Percentiles rank a stretch among this genome's conserved stretches.
These are phyloP conservation scores for Cirrhinus mrigala DNA, from an alignment of 2,797 vertebrate species.

Conservation along the genomic window DNA sequence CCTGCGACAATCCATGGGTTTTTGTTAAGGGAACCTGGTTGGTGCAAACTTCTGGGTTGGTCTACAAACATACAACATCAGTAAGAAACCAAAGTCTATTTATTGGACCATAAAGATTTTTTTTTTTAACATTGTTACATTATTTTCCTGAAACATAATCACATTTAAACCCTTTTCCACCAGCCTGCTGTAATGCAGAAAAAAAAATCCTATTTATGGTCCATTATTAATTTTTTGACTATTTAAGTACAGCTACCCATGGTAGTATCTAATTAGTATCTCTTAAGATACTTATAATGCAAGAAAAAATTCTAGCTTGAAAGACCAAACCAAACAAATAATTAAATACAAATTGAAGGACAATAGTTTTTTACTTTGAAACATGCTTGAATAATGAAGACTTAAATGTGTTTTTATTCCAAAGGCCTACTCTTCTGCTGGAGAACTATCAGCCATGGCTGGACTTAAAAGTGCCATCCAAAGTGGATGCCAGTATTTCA, in stretches of 20 bases:
- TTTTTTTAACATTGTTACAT: background rate
- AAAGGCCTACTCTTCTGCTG: conserved; percentile 87
- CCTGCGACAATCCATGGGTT: background rate
- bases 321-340: background rate
- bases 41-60: background rate
- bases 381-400: background rate
- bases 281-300: background rate
- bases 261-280: background rate
- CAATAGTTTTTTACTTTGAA: background rate
- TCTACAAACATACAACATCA: background rate
- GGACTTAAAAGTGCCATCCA: conserved; percentile 90
- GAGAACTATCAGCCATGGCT: conserved; percentile 97
- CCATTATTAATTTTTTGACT: background rate
- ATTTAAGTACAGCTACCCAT: background rate
- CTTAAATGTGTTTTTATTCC: conserved; percentile 23
- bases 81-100: background rate
- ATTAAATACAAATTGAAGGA: background rate
- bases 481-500: conserved; percentile 91
- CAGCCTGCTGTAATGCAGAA: background rate
- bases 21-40: background rate
- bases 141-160: background rate
- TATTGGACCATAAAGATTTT: background rate
- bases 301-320: background rate
- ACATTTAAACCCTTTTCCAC: background rate
- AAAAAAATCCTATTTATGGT: no score